Base-by-base conservation (phyloP, 2,797 vertebrate genomes). In the Philypnodon macrostomus region DNA sequence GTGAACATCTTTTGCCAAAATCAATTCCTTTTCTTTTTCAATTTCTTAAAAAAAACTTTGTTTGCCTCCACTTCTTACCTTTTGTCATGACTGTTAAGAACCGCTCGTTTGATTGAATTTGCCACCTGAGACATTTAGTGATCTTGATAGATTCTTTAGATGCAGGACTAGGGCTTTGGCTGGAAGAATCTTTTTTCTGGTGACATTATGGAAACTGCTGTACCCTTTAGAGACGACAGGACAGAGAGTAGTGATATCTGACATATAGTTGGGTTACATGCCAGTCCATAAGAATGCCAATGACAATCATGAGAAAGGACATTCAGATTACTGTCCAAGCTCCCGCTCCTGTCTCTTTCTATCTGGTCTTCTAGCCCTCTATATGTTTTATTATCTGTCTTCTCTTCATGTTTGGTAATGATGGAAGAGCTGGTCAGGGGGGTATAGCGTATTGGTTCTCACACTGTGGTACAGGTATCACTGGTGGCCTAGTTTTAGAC, bases 271-370 rank as follows among this genome's bases (percentile, higher is more conserved):
- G 58, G 63, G 71, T 78, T 70, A 75, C 65, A 80, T 73, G 74
- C 70, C 82, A 77, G 73, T 84, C 82, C 80, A 76, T 79, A 77
- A 77, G 73, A 81, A 84, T 81, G 80, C 68, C 85, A 85, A 73
- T 85, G 81, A 86, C 85, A 88, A 84, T 85, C 80, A 86, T 70
- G 74, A 79, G 77, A 83, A 74, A 84, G 80, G 80, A 85, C 83
- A 76, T 86, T 83, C 76, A 80, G 75, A 87, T 88, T 84, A 87
- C 77, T 72, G 80, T 78, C 59, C 70, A 70, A 77, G 58, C 75
- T 81, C 76, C 74, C 64, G 29, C 45, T 64, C 61, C 76, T 77
- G 75, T 81, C 81, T 81, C 77, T 65, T 78, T 69, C 68, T 67
- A 75, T 85, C 73, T 64, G 50, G 42, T 29, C 54, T 71, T 36